phyloP scores from a whole-genome alignment of 2,797 vertebrate genomes.

The Micromesistius poutassou region DNA sequence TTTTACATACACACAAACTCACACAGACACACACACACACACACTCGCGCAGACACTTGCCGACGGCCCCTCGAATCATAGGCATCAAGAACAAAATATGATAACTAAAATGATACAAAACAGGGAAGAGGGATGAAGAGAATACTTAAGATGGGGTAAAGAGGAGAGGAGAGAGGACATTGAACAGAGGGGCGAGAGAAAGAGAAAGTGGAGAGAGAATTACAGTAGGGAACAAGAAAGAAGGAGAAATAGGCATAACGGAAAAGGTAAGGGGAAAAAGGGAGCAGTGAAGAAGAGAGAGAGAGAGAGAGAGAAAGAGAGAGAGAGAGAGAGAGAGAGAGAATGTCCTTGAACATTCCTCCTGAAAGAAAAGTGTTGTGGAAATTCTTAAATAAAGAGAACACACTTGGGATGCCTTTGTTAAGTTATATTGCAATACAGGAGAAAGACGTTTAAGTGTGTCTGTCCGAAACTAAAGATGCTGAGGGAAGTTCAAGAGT shows the following conservation, averaged over 20 bases:
- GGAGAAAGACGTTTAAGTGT: too few species aligned
- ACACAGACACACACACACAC: neutral
- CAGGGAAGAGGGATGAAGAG: neutral
- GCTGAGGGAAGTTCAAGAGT: too few species aligned
- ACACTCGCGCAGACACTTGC: neutral
- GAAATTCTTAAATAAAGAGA: too few species aligned
- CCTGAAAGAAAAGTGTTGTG: constrained; percentile 2
- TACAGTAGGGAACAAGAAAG: neutral
- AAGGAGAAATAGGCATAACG: neutral
- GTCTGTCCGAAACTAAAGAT: too few species aligned
- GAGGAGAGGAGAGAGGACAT: neutral
- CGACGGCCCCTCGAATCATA: neutral
- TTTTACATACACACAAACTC: too few species aligned
- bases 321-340: constrained; percentile 19
- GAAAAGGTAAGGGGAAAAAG: neutral
- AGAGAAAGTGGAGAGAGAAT: neutral
- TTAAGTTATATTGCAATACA: too few species aligned
- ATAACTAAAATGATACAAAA: neutral
- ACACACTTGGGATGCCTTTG: too few species aligned
- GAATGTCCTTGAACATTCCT: constrained; percentile 59
- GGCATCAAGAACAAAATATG: neutral
- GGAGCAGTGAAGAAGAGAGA: constrained; percentile 2
- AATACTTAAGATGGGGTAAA: neutral
- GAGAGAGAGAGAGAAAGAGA: constrained; percentile 13
- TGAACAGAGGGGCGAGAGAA: neutral